Conservation (phyloP, 2,888 invertebrate genomes). For the Ctenicera cuprea region DNA sequence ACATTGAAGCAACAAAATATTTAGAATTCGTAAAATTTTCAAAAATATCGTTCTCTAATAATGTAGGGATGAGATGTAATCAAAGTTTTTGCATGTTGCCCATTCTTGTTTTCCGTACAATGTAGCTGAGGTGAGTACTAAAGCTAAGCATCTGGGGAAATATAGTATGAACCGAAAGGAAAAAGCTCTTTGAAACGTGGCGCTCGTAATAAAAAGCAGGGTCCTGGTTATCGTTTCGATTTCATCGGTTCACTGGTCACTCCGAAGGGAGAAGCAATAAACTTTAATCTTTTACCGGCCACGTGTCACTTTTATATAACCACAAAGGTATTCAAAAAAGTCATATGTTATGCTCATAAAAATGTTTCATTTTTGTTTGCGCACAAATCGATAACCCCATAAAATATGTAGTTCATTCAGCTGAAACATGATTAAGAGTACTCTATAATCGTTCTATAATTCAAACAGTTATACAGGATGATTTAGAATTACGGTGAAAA, state of each 20-base stretch:
- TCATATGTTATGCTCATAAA: constrained; percentile 51
- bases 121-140: constrained; percentile 56
- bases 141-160: constrained; percentile 60
- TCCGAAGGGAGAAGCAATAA: constrained; percentile 59
- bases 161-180: constrained; percentile 56
- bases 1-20: too few relatives aligned
- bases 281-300: constrained; percentile 59
- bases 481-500: too few relatives aligned
- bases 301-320: constrained; percentile 56
- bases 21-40: too few relatives aligned
- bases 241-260: constrained; percentile 61
- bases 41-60: too few relatives aligned
- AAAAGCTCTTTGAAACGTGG: constrained; percentile 59
- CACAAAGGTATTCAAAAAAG: constrained; percentile 56
- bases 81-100: background rate
- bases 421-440: background rate
- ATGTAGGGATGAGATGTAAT: too few relatives aligned
- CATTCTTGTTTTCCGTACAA: constrained; percentile 31
- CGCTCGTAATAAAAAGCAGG: constrained; percentile 59
- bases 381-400: constrained; percentile 4
- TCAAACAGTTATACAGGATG: too few relatives aligned
- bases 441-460: background rate
- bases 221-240: constrained; percentile 63
- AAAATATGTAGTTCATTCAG: background rate
- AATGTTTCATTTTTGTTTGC: constrained; percentile 42